These are phyloP conservation scores for Epinotia brunnichana DNA, from an alignment of 2,888 invertebrate species.

Conservation along the genomic window DNA sequence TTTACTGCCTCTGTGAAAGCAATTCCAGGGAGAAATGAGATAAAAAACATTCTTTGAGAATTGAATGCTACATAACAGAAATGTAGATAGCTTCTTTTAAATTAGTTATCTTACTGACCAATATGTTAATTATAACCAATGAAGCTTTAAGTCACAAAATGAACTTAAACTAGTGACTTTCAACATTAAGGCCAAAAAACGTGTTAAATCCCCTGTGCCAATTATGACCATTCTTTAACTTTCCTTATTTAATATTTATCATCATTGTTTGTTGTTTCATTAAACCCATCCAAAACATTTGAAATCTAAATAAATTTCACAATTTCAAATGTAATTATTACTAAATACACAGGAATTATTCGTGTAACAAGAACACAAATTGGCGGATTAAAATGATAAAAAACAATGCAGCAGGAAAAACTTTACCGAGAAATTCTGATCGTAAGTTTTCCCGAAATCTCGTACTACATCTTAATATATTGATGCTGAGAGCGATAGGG, in stretches of 20 bases:
- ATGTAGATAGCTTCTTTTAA: neutral
- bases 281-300: no score
- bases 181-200: no score
- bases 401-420: neutral
- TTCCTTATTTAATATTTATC: no score
- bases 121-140: neutral
- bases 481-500: slow-evolving; percentile 11
- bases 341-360: no score
- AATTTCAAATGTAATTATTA: no score
- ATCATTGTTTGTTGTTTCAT: no score
- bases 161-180: no score
- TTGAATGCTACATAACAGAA: neutral
- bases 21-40: neutral
- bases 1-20: neutral
- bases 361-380: neutral
- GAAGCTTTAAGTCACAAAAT: no score
- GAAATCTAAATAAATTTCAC: no score
- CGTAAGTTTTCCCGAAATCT: neutral
- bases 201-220: neutral
- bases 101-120: neutral
- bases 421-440: neutral
- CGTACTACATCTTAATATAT: neutral
- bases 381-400: neutral
- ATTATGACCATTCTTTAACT: no score
- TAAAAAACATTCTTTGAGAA: neutral